Evolutionary conservation across 2,888 invertebrate genomes (phyloP), one percentile per base, ranked within the genome.

Genomic region (Palloptera scutellata): DNA sequence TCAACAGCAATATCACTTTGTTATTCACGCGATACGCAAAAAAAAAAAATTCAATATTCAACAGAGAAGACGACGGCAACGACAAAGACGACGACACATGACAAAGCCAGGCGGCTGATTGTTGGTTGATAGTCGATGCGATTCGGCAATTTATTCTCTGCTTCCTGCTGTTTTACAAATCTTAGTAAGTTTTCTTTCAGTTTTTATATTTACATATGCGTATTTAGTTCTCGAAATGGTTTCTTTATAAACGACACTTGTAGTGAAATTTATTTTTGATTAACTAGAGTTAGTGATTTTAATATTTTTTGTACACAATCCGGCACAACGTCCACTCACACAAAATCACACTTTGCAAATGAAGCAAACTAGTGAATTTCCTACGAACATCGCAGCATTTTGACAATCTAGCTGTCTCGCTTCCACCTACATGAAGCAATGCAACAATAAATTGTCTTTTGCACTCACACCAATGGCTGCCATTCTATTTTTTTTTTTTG

Each of bases 311-410:
- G 8, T 40, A 55, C 58, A n/a, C 30, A 48, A 48, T 19, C 12
- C 54, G n/a, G 10, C 13, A 30, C 12, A 66, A 65, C 72, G 53
- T 67, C 67, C 45, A 51, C 60, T 60, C 70, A 30, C 19, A 20
- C 43, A 52, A 43, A 69, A 69, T 57, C 54, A 53, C 53, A 68
- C 63, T 69, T 66, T 60, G 11, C 64, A 66, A 73, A 73, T 72
- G 69, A 72, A 64, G 69, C 61, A 65, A 68, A 60, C 61, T 68
- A 63, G 43, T 45, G 55, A 66, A 64, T 61, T 63, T 61, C 45
- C 59, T 12, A 66, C 60, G 55, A 52, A 60, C 42, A 52, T 61
- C 15, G 52, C 43, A 59, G 54, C 54, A 41, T 42, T 63, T 30
- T 57, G 52, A 70, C 61, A 68, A 65, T 48, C 64, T 59, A 59